A percentile compares a stretch with the other conserved stretches of the same genome.
Conservation (phyloP, 2,797 vertebrate genomes). For the Tauraco hartlaubi region DNA sequence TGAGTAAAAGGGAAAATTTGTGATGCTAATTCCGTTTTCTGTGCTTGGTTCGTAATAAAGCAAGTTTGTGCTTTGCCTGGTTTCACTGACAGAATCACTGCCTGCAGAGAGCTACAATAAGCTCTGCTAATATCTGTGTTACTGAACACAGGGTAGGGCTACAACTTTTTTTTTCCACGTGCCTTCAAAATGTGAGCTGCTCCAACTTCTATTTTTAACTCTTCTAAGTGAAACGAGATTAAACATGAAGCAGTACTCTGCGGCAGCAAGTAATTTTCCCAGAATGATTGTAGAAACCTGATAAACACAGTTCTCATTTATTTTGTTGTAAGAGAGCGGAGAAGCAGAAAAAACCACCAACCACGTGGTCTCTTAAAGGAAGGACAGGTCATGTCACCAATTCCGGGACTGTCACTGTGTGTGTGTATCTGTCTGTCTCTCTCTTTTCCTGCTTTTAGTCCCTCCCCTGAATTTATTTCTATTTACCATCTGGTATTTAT, state of each 20-base stretch:
- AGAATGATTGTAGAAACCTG: slow-evolving; percentile 25
- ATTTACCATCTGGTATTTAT: background rate
- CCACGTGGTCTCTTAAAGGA: background rate
- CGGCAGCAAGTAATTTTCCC: slow-evolving; percentile 21
- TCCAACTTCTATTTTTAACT: slow-evolving; percentile 64
- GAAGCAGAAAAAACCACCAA: background rate
- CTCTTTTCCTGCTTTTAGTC: background rate
- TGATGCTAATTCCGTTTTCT: background rate
- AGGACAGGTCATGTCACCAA: background rate
- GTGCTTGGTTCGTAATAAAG: background rate
- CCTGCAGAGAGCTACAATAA: background rate
- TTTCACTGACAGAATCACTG: background rate
- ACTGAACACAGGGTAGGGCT: slow-evolving; percentile 5
- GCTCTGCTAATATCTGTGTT: background rate
- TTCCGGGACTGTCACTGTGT: background rate
- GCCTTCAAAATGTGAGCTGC: slow-evolving; percentile 40
- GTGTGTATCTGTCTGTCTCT: background rate
- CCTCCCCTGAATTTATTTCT: background rate
- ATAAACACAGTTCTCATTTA: slow-evolving; percentile 36
- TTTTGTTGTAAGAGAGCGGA: background rate
- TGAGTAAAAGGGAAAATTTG: background rate
- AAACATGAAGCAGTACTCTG: slow-evolving; percentile 15
- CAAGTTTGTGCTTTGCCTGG: background rate
- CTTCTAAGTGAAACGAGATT: slow-evolving; percentile 40
- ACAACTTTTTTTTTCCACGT: background rate